phyloP scores from a whole-genome alignment of 1,140 invertebrate genomes.

The Bacillus rossius region DNA sequence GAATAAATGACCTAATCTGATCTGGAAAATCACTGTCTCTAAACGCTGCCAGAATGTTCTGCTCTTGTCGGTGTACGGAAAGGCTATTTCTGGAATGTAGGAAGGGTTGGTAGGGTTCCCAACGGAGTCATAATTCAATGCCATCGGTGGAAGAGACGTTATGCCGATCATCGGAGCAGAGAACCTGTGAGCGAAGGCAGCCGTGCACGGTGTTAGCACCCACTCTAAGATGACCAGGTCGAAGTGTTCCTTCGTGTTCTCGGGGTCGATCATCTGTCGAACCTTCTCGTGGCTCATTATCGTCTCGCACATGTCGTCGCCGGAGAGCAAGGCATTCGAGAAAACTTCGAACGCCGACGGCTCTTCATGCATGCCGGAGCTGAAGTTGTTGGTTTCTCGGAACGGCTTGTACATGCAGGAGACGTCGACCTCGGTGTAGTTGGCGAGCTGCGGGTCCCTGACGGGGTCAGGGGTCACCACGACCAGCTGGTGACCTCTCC shows the following conservation, averaged over 20 bases:
- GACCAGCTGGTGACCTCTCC: constrained; percentile 50
- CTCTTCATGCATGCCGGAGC: background rate
- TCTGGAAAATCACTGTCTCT: background rate
- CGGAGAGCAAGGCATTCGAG: background rate
- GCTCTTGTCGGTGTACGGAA: background rate
- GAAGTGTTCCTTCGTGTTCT: background rate
- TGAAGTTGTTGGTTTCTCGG: background rate
- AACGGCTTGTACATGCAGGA: background rate
- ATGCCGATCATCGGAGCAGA: constrained; percentile 8
- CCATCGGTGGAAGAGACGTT: background rate
- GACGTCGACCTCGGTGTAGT: constrained; percentile 45
- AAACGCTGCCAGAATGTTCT: background rate
- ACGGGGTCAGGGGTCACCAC: constrained; percentile 46
- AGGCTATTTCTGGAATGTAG: background rate
- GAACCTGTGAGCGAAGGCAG: background rate
- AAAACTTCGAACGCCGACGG: background rate
- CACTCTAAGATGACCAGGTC: constrained; percentile 4
- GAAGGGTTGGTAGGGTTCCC: background rate
- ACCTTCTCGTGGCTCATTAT: background rate
- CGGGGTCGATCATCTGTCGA: background rate
- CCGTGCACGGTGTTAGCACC: constrained; percentile 1
- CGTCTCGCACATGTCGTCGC: background rate
- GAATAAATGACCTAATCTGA: background rate
- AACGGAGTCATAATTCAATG: background rate
- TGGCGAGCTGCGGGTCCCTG: constrained; percentile 39